Base-by-base conservation (phyloP, 1,140 invertebrate genomes). In the Micrasema minimum region DNA sequence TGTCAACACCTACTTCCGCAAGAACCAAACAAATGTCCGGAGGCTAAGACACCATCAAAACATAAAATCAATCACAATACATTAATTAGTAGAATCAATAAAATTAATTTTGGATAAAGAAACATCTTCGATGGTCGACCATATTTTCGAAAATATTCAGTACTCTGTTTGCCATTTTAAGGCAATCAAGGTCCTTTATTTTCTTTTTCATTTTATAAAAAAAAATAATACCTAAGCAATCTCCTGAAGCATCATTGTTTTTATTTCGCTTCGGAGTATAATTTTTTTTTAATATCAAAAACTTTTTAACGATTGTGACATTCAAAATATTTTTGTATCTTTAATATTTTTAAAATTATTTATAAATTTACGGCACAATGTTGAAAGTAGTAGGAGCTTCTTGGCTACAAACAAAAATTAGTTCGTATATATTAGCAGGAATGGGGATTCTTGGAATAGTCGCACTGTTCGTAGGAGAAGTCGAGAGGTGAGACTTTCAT, bases 301-400 rank as follows among this genome's bases (percentile, higher is more conserved):
- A 22, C n/a, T 41, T 43, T 11, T 43, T 37, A 48, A 43, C 45
- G 1, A 37, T 66, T 43, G 31, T 69, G 71, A 66, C 71, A 72
- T 72, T 72, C 66, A 72, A 69, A 65, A 48, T 23, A 22, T 57
- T 57, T 11, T 53, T 61, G 59, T 48, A 22, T 55, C 26, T 55
- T 38, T 72, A 72, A 12, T 65, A 48, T 57, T 71, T 23, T 74
- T 51, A 48, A 26, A 10, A 66, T 61, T 74, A n/a, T 71, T 20
- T 62, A 48, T 71, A 26, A 68, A 74, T 76, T 14, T 72, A 66
- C 59, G 72, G 74, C 61, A 83, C 81, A 79, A 91, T 91, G 86
- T 82, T 92, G 79, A 92, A 92, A 87, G 90, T 92, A 64, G 89
- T 92, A 57, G 91, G 91, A 76, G 91, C 91, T 78, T 91, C 90